Percentiles rank a stretch among this genome's conserved stretches.
Evolutionary conservation across 2,797 vertebrate species (phyloP).

Genomic region (Tokudaia muenninki): DNA sequence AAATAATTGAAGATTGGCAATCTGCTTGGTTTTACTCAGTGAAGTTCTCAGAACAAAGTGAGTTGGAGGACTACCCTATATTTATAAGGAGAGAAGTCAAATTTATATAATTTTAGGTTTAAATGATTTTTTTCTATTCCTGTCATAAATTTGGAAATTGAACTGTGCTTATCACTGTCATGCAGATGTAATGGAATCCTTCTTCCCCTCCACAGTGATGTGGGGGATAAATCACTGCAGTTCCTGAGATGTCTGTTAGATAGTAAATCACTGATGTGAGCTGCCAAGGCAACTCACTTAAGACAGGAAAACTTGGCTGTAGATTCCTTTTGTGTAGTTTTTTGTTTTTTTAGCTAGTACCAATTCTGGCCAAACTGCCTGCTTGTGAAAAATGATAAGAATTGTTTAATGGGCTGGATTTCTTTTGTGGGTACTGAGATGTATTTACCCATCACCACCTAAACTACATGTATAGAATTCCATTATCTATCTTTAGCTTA

Average conservation of each 20-base stretch:
- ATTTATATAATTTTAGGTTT: slow-evolving; percentile 21
- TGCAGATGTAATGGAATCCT: slow-evolving; percentile 44
- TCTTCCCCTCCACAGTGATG: slow-evolving; percentile 25
- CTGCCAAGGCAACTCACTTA: slow-evolving; percentile 28
- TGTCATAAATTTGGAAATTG: slow-evolving; percentile 40
- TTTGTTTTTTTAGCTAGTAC: slow-evolving; percentile 5
- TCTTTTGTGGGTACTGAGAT: neutral
- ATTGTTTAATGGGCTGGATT: neutral
- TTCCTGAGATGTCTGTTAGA: slow-evolving; percentile 38
- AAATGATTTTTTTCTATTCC: neutral
- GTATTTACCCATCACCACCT: slow-evolving; percentile 14
- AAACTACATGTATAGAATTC: neutral
- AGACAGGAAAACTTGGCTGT: neutral
- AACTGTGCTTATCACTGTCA: slow-evolving; percentile 56
- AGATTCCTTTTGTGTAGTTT: neutral
- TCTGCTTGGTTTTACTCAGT: slow-evolving; percentile 10
- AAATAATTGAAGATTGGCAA: slow-evolving; percentile 2
- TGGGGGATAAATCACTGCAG: slow-evolving; percentile 40
- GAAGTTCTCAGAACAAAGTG: neutral
- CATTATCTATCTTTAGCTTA: neutral
- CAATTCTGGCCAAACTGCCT: neutral
- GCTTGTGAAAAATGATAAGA: neutral
- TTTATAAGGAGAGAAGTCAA: neutral
- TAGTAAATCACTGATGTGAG: slow-evolving; percentile 64
- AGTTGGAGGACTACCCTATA: neutral